These are phyloP conservation scores for Leontocebus nigricollis DNA, from an alignment of 2,797 vertebrate species.

Conservation along the genomic window DNA sequence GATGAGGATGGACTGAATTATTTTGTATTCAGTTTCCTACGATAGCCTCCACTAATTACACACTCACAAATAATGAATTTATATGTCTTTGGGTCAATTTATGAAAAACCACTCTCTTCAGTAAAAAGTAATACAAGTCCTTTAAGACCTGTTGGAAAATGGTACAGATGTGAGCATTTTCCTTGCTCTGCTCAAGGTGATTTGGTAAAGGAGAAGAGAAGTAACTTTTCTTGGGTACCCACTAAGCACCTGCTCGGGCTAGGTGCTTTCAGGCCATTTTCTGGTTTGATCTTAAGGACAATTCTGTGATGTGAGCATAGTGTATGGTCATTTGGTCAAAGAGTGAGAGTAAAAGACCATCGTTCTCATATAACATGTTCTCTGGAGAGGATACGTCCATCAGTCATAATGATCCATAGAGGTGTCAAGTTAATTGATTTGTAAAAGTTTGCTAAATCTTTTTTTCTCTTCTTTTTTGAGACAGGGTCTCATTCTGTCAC, in stretches of 20 bases:
- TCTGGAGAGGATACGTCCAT: accelerated
- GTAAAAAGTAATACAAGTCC: neutral
- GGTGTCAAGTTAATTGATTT: no score
- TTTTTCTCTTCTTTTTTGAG: neutral
- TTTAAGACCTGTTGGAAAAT: neutral
- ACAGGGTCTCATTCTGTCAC: neutral
- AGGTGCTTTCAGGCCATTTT: neutral
- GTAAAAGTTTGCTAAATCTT: neutral
- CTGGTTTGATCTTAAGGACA: neutral
- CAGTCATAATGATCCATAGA: accelerated
- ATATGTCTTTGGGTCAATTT: no score
- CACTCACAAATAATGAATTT: neutral
- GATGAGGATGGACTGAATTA: accelerated
- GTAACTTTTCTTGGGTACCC: accelerated
- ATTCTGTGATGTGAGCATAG: neutral
- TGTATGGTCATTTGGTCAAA: neutral
- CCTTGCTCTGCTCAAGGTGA: neutral
- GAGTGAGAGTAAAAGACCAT: no score
- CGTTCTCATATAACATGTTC: accelerated
- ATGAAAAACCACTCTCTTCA: neutral
- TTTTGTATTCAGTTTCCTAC: neutral
- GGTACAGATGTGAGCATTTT: neutral
- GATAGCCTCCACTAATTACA: neutral
- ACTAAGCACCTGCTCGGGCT: accelerated
- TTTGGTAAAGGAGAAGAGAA: no score